Evolutionary conservation across 2,888 invertebrate genomes (phyloP), one percentile per base, ranked within the genome.

Genomic region (Drosophila affinis): DNA sequence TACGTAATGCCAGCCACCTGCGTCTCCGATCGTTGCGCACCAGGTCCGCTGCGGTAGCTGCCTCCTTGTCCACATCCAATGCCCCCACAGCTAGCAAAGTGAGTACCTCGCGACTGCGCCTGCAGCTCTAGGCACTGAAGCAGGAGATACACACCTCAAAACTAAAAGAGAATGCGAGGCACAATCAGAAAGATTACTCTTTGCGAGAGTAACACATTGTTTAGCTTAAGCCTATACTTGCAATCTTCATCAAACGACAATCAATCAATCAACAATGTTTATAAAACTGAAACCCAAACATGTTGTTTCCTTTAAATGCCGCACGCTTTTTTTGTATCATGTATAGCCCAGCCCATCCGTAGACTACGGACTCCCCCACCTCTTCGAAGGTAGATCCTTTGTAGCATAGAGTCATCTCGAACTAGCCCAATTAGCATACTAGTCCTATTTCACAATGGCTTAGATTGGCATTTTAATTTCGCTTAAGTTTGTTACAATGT

Each of bases 31-130:
- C 79, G 44, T 56, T 57, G 62, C 87, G 84, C 47, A 64, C 60
- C 70, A 79, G 63, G 21, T 14, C 32, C 17, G 61, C n/a, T 17
- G 53, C 44, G n/a, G 46, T 12, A 53, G 48, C 34, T n/a, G 44
- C 10, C 53, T 63, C 55, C 18, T 6, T 17, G 12, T 18, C 45
- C 32, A 24, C 45, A 4, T 14, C 48, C 27, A 39, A 49, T 17
- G 10, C 56, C 24, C 45, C 10, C 44, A 32, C 51, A 64, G 62
- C 63, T 60, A 75, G 76, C 75, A 86, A 87, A 88, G 85, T 86
- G 89, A 88, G 85, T 86, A 86, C 58, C 55, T 48, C 55, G 64
- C 81, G 73, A 59, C 62, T 73, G 62, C 78, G 79, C 62, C 45
- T 87, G 82, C 87, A 84, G 63, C 76, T 84, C 55, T 88, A 88